Evolutionary conservation across 2,888 invertebrate genomes (phyloP), one percentile per base, ranked within the genome.

Genomic region (Limnephilus marmoratus): DNA sequence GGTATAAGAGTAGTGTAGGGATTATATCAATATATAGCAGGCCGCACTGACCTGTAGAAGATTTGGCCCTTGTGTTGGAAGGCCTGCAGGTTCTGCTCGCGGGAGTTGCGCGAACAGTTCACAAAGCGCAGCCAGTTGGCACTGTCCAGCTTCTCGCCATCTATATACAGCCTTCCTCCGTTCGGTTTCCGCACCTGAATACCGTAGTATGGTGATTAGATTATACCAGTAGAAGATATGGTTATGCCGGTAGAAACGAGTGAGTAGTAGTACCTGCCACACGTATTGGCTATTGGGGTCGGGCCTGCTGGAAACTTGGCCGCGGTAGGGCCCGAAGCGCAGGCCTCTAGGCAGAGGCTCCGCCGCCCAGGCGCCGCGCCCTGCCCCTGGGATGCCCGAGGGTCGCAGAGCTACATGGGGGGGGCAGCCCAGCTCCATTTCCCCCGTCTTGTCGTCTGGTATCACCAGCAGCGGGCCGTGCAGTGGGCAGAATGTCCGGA

Each of bases 81-180:
- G 12, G 45, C 45, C 45, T 45, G 45, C 45, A 45, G 45, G 2
- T 45, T 45, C 45, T 45, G 45, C 45, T 41, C 41, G 41, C 41
- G 41, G 41, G 41, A 9, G 4, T 41, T 41, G 1, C 41, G 5
- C 4, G 41, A 41, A 41, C 41, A 41, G 41, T 41, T 0, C 96
- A 96, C 96, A 93, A 95, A 97, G 12, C 97, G 95, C 96, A 97
- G 95, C 96, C 97, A 97, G 94, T 97, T 97, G 7, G 96, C 95
- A 13, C 94, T 94, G 68, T 94, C 94, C 5, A 95, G 94, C 91
- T 96, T 95, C 0, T 94, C 94, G 0, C 95, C 97, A 94, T 97
- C 96, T 24, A 96, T 41, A 45, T 68, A 92, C 15, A 12, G 24
- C 24, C 82, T 81, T 11, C 24, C 81, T n/a, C 11, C n/a, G 31